Conservation (phyloP, 2,797 vertebrate species). For the Manis crassicaudata region DNA sequence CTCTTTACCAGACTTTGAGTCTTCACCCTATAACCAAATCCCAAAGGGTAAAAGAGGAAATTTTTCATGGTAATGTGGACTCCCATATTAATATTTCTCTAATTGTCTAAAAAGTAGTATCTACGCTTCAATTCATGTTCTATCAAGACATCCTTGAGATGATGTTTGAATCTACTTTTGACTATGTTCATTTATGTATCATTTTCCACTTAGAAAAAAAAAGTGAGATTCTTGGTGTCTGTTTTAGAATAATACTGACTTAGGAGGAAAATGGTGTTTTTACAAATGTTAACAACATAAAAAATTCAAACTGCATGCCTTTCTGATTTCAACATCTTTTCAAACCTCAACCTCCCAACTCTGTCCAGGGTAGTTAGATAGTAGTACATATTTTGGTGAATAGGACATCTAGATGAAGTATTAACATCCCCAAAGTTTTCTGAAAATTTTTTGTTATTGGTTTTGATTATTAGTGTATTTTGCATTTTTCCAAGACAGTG, state of each 20-base stretch:
- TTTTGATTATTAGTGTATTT: slow-evolving; percentile 46
- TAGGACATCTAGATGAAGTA: neutral
- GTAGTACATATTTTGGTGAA: slow-evolving; percentile 44
- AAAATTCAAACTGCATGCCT: slow-evolving; percentile 27
- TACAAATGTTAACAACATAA: slow-evolving; percentile 34
- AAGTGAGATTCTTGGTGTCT: slow-evolving; percentile 37
- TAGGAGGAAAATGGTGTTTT: slow-evolving; percentile 47
- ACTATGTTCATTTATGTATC: neutral
- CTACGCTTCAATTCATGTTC: neutral
- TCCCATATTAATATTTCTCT: slow-evolving; percentile 25
- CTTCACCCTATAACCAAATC: neutral
- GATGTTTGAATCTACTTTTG: neutral
- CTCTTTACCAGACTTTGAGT: neutral
- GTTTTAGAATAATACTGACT: slow-evolving; percentile 62
- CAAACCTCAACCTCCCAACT: neutral
- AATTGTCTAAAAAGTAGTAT: neutral
- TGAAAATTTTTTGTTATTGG: neutral
- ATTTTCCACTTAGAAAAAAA: slow-evolving; percentile 42
- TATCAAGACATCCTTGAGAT: neutral
- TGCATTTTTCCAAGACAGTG: neutral
- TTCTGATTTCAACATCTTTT: slow-evolving; percentile 51
- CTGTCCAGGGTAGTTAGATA: neutral
- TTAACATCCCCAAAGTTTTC: neutral
- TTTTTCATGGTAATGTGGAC: slow-evolving; percentile 1
- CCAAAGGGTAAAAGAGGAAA: neutral